phyloP scores from a whole-genome alignment of 23 tunicate species.

The Diplosoma virens region DNA sequence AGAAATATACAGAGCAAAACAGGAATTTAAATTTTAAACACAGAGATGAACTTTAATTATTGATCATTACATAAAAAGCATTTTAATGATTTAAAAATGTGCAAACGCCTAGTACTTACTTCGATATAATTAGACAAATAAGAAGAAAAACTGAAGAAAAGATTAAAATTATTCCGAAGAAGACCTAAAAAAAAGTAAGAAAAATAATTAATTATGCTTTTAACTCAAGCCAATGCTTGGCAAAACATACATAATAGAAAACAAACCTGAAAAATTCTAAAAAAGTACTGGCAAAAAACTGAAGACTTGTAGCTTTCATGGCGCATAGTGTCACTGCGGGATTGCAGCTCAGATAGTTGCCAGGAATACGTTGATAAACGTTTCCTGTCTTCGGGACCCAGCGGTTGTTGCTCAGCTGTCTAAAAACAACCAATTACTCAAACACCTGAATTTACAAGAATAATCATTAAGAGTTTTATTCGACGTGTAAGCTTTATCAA shows the following conservation, averaged over 20 bases:
- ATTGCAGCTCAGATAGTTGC: conserved; percentile 25
- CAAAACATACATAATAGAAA: too few species aligned
- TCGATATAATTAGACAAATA: background rate
- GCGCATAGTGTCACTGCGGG: conserved; percentile 27
- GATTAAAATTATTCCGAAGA: background rate
- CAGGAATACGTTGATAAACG: conserved; percentile 12
- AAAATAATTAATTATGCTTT: too few species aligned
- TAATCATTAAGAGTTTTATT: too few species aligned
- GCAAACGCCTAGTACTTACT: conserved; percentile 9
- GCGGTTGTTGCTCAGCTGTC: conserved; percentile 11
- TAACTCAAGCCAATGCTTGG: too few species aligned
- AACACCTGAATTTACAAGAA: background rate
- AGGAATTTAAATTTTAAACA: too few species aligned
- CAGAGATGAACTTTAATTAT: too few species aligned
- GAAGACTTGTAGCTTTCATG: conserved; percentile 1
- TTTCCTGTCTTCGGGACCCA: conserved; percentile 11
- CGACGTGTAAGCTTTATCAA: too few species aligned
- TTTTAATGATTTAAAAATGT: background rate
- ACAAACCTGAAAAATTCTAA: conserved; percentile 17
- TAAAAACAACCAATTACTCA: background rate
- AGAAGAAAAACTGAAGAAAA: conserved; percentile 3
- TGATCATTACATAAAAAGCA: too few species aligned
- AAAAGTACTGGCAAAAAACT: background rate
- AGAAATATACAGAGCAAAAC: too few species aligned
- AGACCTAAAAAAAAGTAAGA: background rate